These are phyloP conservation scores for Crax fasciolata DNA, from an alignment of 2,797 vertebrate species.

Conservation along the genomic window DNA sequence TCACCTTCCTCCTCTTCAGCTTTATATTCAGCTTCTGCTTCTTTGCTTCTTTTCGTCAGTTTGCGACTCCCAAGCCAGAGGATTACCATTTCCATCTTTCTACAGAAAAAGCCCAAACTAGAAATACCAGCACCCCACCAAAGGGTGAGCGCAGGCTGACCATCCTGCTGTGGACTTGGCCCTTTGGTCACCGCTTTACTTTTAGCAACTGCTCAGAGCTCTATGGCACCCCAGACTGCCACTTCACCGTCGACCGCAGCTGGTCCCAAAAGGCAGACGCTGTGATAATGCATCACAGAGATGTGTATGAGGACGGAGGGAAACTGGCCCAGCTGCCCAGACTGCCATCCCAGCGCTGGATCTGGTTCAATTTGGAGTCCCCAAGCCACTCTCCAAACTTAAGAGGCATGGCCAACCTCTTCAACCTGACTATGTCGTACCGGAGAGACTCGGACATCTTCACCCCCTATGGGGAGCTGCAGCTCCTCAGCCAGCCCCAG, in stretches of 20 bases:
- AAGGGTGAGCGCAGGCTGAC: neutral
- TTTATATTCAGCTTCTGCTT: neutral
- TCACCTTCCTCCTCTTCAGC: neutral
- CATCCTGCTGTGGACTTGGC: slow-evolving; percentile 76
- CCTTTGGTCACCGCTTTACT: neutral
- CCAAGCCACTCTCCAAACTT: slow-evolving; percentile 27
- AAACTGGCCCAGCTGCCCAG: slow-evolving; percentile 1
- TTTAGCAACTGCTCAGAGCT: slow-evolving; percentile 14
- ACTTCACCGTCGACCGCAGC: neutral
- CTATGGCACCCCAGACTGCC: neutral
- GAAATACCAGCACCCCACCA: accelerated
- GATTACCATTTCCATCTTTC: accelerated
- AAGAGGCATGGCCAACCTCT: slow-evolving; percentile 33
- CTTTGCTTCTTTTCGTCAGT: neutral
- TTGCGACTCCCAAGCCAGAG: accelerated
- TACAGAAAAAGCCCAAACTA: accelerated
- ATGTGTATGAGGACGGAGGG: accelerated
- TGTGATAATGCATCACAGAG: slow-evolving; percentile 62
- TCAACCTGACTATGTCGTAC: slow-evolving; percentile 79
- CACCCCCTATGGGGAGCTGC: slow-evolving; percentile 68
- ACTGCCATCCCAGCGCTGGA: slow-evolving; percentile 53
- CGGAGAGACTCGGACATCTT: slow-evolving; percentile 72
- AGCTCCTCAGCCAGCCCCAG: neutral
- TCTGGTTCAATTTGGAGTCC: slow-evolving; percentile 76
- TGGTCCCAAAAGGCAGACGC: neutral